Evolutionary conservation across 2,797 vertebrate genomes (phyloP).

Genomic region (Nyctibius grandis): DNA sequence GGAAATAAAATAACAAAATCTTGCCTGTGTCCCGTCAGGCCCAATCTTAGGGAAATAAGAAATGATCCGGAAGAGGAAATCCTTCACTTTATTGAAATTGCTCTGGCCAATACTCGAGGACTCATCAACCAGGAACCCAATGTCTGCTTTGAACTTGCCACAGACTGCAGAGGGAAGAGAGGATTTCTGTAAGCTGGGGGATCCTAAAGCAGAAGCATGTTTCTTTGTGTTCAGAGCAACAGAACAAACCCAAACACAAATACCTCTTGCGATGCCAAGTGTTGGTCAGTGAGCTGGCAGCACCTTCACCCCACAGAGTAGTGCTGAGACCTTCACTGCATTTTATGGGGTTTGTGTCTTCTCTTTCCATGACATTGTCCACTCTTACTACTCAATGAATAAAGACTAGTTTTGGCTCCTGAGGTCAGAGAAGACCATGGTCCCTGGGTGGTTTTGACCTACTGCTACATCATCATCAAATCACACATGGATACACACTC

Average conservation of each 20-base stretch:
- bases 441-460: neutral
- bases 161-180: constrained; percentile 73
- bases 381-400: neutral
- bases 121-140: constrained; percentile 90
- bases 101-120: constrained; percentile 87
- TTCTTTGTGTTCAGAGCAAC: neutral
- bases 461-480: neutral
- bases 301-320: neutral
- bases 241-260: neutral
- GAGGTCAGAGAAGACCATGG: neutral
- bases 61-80: constrained; percentile 86
- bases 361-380: neutral
- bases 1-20: neutral
- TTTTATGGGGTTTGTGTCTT: neutral
- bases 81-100: constrained; percentile 88
- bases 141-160: constrained; percentile 81
- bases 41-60: constrained; percentile 88
- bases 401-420: neutral
- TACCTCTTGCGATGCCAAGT: accelerated
- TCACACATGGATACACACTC: neutral
- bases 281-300: neutral
- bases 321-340: neutral
- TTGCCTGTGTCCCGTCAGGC: constrained; percentile 81
- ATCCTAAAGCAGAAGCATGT: neutral
- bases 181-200: accelerated